Percentiles rank a stretch among this genome's conserved stretches.
These are phyloP conservation scores for Rhyzopertha dominica DNA, from an alignment of 1,140 invertebrate species.

Conservation along the genomic window DNA sequence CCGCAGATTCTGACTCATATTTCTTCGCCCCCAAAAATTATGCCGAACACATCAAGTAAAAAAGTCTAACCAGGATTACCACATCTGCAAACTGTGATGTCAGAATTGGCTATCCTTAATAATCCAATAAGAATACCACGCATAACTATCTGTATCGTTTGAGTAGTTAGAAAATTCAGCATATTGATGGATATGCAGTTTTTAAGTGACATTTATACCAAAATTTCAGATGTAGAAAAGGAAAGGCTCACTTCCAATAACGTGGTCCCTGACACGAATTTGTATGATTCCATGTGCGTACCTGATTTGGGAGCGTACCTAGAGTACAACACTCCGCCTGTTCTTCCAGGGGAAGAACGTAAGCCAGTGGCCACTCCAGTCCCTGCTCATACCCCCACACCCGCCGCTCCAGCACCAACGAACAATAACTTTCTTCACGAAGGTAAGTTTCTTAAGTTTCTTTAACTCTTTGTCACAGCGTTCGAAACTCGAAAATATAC, in stretches of 20 bases:
- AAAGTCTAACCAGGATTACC: too few relatives aligned
- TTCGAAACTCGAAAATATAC: too few relatives aligned
- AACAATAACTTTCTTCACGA: conserved; percentile 44
- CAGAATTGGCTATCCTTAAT: too few relatives aligned
- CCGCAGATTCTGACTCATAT: too few relatives aligned
- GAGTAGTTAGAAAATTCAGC: too few relatives aligned
- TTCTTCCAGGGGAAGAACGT: conserved; percentile 35
- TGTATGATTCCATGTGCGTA: conserved; percentile 75
- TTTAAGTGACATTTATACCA: conserved; percentile 30
- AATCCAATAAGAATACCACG: too few relatives aligned
- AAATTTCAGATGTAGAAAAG: conserved; percentile 65
- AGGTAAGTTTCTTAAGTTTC: conserved; percentile 40
- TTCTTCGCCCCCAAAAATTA: too few relatives aligned
- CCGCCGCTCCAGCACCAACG: conserved; percentile 40
- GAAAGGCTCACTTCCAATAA: conserved; percentile 62
- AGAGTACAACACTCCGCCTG: conserved; percentile 48
- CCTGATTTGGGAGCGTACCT: conserved; percentile 70
- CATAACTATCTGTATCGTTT: too few relatives aligned
- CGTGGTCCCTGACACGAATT: conserved; percentile 53
- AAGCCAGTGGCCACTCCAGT: conserved; percentile 45
- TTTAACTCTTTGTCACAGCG: too few relatives aligned
- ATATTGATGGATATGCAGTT: background rate
- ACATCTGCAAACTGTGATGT: too few relatives aligned
- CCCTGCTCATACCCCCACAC: conserved; percentile 44
- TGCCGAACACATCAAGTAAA: too few relatives aligned